phyloP scores from a whole-genome alignment of 92 coral and sea anemone species.

The Parazoanthus atlanticus region DNA sequence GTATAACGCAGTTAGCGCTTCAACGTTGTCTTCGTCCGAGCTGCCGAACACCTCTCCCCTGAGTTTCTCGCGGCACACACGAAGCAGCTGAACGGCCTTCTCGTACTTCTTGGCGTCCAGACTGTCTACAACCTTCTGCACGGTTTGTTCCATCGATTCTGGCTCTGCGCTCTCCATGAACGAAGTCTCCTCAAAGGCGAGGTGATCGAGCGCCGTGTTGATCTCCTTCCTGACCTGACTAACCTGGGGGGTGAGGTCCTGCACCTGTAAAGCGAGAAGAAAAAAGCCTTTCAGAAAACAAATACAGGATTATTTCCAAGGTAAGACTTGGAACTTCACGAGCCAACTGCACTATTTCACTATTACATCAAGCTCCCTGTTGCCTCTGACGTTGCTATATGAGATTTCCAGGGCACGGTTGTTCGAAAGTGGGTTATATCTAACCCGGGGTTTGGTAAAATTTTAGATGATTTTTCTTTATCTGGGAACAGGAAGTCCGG shows the following conservation, averaged over 20 bases:
- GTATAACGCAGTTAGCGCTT: slow-evolving; percentile 69
- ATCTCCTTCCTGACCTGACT: slow-evolving; percentile 73
- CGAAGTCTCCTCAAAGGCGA: slow-evolving; percentile 56
- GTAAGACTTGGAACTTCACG: too few relatives aligned
- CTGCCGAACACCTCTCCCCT: slow-evolving; percentile 67
- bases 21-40: slow-evolving; percentile 89
- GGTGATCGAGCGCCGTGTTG: slow-evolving; percentile 74
- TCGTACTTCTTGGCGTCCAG: slow-evolving; percentile 73
- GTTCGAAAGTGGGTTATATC: too few relatives aligned
- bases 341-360: too few relatives aligned
- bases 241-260: slow-evolving; percentile 75
- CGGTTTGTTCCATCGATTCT: slow-evolving; percentile 58
- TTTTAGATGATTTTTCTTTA: too few relatives aligned
- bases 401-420: too few relatives aligned
- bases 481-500: too few relatives aligned
- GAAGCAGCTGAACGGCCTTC: slow-evolving; percentile 76
- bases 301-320: neutral
- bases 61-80: slow-evolving; percentile 73
- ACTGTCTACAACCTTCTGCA: slow-evolving; percentile 63
- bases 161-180: slow-evolving; percentile 52
- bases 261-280: slow-evolving; percentile 48
- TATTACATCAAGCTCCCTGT: too few relatives aligned
- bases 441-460: too few relatives aligned
- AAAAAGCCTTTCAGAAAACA: neutral
- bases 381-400: too few relatives aligned